Evolutionary conservation across 2,888 invertebrate species (phyloP).

Genomic region (Cantharis nigra): DNA sequence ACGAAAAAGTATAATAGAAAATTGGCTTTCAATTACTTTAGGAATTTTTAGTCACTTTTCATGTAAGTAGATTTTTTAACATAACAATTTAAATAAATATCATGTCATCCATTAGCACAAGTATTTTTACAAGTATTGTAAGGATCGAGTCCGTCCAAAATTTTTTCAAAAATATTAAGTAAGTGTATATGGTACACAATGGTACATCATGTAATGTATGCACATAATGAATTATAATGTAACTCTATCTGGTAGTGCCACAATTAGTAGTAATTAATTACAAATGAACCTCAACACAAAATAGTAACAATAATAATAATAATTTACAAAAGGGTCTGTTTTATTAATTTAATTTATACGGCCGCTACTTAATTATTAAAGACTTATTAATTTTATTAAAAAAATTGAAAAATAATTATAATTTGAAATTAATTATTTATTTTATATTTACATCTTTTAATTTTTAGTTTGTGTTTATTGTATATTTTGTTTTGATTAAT

Average conservation of each 20-base stretch:
- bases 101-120: conserved; percentile 28
- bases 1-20: not conserved
- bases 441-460: not conserved
- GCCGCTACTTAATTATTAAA: conserved; percentile 26
- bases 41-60: not conserved
- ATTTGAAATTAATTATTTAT: not conserved
- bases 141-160: not conserved
- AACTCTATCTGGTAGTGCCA: not conserved
- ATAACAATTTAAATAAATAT: conserved; percentile 7
- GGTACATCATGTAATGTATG: not conserved
- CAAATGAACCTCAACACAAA: not conserved
- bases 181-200: not conserved
- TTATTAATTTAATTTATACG: conserved; percentile 1
- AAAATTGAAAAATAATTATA: conserved; percentile 2
- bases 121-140: conserved; percentile 21
- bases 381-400: conserved; percentile 14
- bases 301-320: not conserved
- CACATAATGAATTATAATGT: not conserved
- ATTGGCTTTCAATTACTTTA: not conserved
- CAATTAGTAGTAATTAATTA: conserved; percentile 2
- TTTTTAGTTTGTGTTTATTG: not conserved
- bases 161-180: not conserved
- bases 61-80: not conserved
- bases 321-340: not conserved
- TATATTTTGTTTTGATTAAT: not conserved